Conservation (phyloP, 2,888 invertebrate species). For the Tenodera sinensis region DNA sequence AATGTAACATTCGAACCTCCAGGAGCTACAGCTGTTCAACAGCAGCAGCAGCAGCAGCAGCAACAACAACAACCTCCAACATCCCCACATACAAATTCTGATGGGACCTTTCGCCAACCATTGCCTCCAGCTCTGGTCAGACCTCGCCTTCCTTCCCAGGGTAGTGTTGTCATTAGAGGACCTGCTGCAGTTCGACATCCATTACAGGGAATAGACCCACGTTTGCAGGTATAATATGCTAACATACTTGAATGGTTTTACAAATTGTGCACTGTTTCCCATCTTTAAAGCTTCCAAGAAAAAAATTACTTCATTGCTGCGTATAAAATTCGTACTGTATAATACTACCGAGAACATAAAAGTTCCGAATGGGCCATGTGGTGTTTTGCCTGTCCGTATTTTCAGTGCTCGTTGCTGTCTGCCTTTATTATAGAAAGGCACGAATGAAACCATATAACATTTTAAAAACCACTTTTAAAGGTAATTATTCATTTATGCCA, state of each 20-base stretch:
- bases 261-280: conserved; percentile 36
- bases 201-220: conserved; percentile 43
- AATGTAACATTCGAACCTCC: background rate
- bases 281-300: background rate
- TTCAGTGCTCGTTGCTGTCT: no score
- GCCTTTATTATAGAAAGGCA: no score
- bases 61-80: conserved; percentile 8
- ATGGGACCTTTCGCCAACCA: conserved; percentile 66
- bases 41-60: conserved; percentile 9
- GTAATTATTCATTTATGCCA: no score
- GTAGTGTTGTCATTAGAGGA: conserved; percentile 24
- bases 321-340: background rate
- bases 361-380: no score
- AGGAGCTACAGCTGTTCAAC: background rate
- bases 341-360: no score
- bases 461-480: no score
- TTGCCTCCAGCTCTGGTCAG: conserved; percentile 57
- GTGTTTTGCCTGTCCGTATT: no score
- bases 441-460: no score
- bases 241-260: conserved; percentile 38
- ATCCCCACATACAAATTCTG: conserved; percentile 36
- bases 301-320: background rate
- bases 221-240: conserved; percentile 42
- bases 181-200: conserved; percentile 39
- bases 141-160: conserved; percentile 40